phyloP scores from a whole-genome alignment of 2,797 vertebrate species.

The Kryptolebias ocellatus region DNA sequence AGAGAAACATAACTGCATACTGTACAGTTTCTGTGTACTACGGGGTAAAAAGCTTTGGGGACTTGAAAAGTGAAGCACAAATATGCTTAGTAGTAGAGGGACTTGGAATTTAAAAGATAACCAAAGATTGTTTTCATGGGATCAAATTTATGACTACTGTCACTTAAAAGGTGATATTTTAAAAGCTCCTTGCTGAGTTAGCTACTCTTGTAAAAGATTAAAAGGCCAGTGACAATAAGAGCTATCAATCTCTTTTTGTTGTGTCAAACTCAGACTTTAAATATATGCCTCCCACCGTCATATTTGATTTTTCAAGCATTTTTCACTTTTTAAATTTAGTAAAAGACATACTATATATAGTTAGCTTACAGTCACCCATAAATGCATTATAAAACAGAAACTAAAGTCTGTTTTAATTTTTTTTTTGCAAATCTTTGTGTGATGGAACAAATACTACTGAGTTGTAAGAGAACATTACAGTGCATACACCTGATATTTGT shows the following conservation, averaged over 20 bases:
- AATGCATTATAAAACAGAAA: not conserved
- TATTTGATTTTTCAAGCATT: constrained; percentile 38
- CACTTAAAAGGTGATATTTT: constrained; percentile 42
- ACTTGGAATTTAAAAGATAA: constrained; percentile 16
- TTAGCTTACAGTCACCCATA: constrained; percentile 15
- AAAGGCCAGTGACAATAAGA: constrained; percentile 47
- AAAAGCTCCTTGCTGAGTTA: constrained; percentile 52
- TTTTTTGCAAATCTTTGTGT: not conserved
- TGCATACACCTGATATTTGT: constrained; percentile 18
- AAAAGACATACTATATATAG: constrained; percentile 1
- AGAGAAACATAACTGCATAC: constrained; percentile 1
- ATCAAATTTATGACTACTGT: constrained; percentile 46
- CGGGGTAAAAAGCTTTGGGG: constrained; percentile 10
- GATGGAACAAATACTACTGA: not conserved
- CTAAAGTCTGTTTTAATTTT: not conserved
- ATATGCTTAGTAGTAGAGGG: not conserved
- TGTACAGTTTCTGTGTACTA: constrained; percentile 1
- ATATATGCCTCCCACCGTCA: constrained; percentile 24
- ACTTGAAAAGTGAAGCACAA: constrained; percentile 10
- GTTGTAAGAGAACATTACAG: not conserved
- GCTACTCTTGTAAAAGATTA: constrained; percentile 27
- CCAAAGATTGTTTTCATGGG: constrained; percentile 19
- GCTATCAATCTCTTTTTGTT: constrained; percentile 44
- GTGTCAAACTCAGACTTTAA: constrained; percentile 27
- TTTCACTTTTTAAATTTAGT: constrained; percentile 13